Base-by-base conservation (phyloP, 1,140 invertebrate species). In the Drosophila truncata region DNA sequence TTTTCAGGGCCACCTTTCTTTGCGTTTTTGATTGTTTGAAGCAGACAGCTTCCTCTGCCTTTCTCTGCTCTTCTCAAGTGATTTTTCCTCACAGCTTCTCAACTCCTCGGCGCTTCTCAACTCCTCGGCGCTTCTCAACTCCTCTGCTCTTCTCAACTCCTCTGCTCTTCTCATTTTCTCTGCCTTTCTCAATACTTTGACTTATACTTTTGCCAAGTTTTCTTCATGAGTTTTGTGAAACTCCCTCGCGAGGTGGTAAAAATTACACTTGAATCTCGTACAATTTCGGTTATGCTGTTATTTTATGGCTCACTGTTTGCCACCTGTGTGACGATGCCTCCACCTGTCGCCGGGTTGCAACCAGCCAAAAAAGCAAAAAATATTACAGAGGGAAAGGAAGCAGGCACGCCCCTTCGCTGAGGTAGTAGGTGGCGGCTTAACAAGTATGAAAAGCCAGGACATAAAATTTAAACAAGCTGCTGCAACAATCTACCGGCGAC, bases 381-480 rank as follows among this genome's bases (percentile, higher is more conserved):
- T 11, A 2, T 1, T 9, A 23, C 3, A 20, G n/a, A n/a, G 2
- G 14, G n/a, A 27, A 42, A 49, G n/a, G 35, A 33, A 41, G 46
- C 59, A 29, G 65, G 35, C 52, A 18, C 42, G 25, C 52, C 42
- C 27, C 25, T 27, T 42, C 46, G 69, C 46, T 57, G 50, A 61
- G 23, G 23, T 25, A 55, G 20, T 23, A 54, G 61, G 49, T 20
- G 64, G 37, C 50, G 46, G 49, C 37, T 55, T 50, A 58, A 64
- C 72, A 71, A 57, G 57, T 60, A 74, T 74, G 54, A 79, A 74
- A 74, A 65, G 37, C 47, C 61, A 60, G 61, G 70, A 62, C 78
- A 79, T 72, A 66, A 72, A 79, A 76, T 71, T 83, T 76, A 63
- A 79, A 71, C 80, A 83, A 79, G 80, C 76, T 84, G 70, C 62